These are phyloP conservation scores for Muscina levida DNA, from an alignment of 2,888 invertebrate genomes.

Conservation along the genomic window DNA sequence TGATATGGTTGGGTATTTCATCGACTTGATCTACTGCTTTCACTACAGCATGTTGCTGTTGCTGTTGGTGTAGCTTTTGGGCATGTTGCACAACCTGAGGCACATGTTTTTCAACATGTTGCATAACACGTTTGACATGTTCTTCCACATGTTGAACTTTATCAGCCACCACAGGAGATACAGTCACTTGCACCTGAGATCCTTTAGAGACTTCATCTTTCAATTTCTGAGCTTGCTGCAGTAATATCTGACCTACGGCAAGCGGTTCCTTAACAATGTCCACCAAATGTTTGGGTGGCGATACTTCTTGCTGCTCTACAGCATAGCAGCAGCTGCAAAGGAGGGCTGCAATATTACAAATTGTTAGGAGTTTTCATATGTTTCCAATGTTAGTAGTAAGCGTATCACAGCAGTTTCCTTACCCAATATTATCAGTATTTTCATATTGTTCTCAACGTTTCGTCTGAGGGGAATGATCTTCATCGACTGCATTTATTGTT, in stretches of 20 bases:
- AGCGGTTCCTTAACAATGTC: conserved; percentile 49
- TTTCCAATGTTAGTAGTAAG: background rate
- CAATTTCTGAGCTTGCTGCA: conserved; percentile 31
- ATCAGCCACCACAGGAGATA: background rate
- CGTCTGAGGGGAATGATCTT: conserved; percentile 7
- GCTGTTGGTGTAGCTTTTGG: background rate
- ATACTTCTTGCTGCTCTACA: conserved; percentile 26
- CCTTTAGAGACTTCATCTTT: background rate
- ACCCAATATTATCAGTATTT: conserved; percentile 49
- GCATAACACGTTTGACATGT: conserved; percentile 35
- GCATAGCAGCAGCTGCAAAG: conserved; percentile 47
- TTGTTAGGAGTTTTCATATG: background rate
- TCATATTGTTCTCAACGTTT: conserved; percentile 49
- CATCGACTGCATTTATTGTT: conserved; percentile 11
- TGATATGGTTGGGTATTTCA: background rate
- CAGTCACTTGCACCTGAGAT: conserved; percentile 4
- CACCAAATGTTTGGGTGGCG: conserved; percentile 16
- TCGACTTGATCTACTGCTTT: background rate
- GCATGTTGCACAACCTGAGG: conserved; percentile 40
- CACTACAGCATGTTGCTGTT: background rate
- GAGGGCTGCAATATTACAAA: conserved; percentile 37
- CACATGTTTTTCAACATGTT: conserved; percentile 53
- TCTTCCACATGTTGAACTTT: conserved; percentile 31
- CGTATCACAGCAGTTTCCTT: conserved; percentile 12
- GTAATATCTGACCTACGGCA: conserved; percentile 34